phyloP scores from a whole-genome alignment of 2,113 vertebrate species.

The Turdus rufiventris region DNA sequence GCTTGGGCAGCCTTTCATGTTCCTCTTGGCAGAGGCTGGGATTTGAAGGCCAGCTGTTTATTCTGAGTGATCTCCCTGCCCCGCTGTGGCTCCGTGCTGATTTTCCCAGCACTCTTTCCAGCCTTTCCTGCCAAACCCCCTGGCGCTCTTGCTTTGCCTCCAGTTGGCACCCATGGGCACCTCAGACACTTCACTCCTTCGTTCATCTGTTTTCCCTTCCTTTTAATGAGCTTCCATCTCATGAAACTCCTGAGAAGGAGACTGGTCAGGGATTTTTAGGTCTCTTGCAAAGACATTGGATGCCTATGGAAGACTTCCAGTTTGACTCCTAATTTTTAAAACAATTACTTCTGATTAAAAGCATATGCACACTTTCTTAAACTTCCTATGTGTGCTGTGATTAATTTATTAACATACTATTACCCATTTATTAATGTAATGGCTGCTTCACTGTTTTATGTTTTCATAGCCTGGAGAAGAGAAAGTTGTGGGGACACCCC shows the following conservation, averaged over 20 bases:
- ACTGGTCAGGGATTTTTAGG: background rate
- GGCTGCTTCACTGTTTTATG: background rate
- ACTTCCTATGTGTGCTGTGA: background rate
- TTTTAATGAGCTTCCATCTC: background rate
- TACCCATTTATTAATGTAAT: background rate
- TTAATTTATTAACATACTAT: background rate
- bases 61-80: background rate
- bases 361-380: background rate
- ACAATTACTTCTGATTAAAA: background rate
- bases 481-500: background rate
- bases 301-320: background rate
- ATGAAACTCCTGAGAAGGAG: background rate
- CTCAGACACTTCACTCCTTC: background rate
- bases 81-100: fast-evolving
- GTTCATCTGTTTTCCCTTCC: background rate
- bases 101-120: background rate
- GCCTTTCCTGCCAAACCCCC: background rate
- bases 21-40: background rate
- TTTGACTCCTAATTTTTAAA: background rate
- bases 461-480: background rate
- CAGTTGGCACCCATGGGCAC: background rate
- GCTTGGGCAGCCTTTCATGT: background rate
- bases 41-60: background rate
- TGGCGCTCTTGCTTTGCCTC: background rate
- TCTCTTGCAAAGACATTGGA: background rate